Evolutionary conservation across 2,888 invertebrate species (phyloP), one percentile per base, ranked within the genome.

Genomic region (Rhodophaea formosa): DNA sequence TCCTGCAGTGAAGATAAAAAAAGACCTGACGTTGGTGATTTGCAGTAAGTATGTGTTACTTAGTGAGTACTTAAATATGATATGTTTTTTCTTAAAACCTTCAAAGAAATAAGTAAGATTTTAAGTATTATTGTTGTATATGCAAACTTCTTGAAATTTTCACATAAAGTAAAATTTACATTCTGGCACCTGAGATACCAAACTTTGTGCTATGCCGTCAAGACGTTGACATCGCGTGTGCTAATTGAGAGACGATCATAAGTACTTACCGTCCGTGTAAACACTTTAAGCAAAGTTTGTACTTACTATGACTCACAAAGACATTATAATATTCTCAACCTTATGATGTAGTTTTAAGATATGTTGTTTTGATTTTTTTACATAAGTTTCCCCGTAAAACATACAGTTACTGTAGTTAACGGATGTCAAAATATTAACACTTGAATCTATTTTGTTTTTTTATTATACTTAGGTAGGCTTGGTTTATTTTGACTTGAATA

Each of bases 141-240:
- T n/a, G n/a, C n/a, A 23, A 23, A 23, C 23, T 23, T 23, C 23
- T 23, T 3, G 2, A 23, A 23, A 23, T 23, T 23, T 23, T 23
- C 23, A 23, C 23, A 23, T 5, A 23, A 23, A 23, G 23, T 23
- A n/a, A n/a, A n/a, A n/a, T n/a, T n/a, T n/a, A n/a, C n/a, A n/a
- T n/a, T n/a, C n/a, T n/a, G n/a, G n/a, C n/a, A n/a, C n/a, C n/a
- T n/a, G n/a, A n/a, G n/a, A n/a, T n/a, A n/a, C n/a, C n/a, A 17
- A 16, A 30, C 32, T 35, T 35, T 32, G 8, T 52, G 12, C 42
- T 3, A 17, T 23, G 23, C 23, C 23, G n/a, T 16, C 23, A 29
- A 42, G 42, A 17, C 53, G 17, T 53, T 53, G 42, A 53, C 53
- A 53, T 42, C 53, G 53, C 23, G n/a, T 23, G 39, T 53, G 53